Evolutionary conservation across 2,888 invertebrate genomes (phyloP).

Genomic region (Cheiracanthium punctorium): DNA sequence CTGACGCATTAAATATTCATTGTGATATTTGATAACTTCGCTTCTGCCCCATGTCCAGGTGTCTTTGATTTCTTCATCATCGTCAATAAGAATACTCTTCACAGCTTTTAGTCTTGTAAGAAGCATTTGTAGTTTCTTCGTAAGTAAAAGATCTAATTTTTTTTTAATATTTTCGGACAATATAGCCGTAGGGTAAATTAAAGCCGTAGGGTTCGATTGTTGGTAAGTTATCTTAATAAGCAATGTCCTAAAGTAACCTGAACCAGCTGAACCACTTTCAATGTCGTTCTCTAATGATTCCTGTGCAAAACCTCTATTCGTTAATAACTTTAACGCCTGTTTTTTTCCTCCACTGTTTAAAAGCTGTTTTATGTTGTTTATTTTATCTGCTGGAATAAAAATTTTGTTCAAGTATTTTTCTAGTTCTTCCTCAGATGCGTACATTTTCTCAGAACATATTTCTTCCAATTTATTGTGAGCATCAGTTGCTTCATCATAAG

Average conservation of each 20-base stretch:
- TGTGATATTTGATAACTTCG: background rate
- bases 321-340: background rate
- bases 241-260: too few relatives aligned
- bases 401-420: background rate
- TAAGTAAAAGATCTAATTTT: background rate
- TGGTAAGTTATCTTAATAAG: background rate
- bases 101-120: background rate
- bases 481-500: background rate
- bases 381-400: background rate
- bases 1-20: slow-evolving; percentile 6
- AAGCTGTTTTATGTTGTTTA: background rate
- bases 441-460: background rate
- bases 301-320: too few relatives aligned
- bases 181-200: background rate
- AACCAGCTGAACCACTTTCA: too few relatives aligned
- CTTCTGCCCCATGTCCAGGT: too few relatives aligned
- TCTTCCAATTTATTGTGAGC: background rate
- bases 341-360: background rate
- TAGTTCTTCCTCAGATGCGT: too few relatives aligned
- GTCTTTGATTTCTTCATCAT: slow-evolving; percentile 8
- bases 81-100: background rate
- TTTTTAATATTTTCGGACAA: background rate
- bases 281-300: too few relatives aligned
- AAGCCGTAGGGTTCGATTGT: too few relatives aligned
- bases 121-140: background rate